phyloP scores from a whole-genome alignment of 1,140 invertebrate genomes.

The Diploscapter pachys region DNA sequence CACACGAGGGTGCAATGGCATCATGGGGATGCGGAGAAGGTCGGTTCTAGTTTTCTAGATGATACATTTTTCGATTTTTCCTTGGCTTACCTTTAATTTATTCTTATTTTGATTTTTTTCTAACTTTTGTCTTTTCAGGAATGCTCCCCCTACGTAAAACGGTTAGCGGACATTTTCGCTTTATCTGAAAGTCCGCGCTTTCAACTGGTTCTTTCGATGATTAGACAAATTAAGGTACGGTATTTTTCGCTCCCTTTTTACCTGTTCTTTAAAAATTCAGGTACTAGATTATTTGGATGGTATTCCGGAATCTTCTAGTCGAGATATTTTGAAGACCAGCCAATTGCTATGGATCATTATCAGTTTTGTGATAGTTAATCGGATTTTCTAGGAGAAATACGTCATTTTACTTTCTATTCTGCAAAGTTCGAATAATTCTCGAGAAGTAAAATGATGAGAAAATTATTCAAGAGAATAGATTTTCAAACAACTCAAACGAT shows the following conservation, averaged over 20 bases:
- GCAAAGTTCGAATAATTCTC: too few relatives aligned
- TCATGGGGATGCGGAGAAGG: slow-evolving; percentile 52
- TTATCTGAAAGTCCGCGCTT: slow-evolving; percentile 30
- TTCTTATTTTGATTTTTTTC: background rate
- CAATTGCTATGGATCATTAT: too few relatives aligned
- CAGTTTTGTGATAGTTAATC: too few relatives aligned
- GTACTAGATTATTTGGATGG: slow-evolving; percentile 33
- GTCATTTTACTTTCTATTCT: too few relatives aligned
- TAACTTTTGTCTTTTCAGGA: slow-evolving; percentile 18
- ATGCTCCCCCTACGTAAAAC: slow-evolving; percentile 33
- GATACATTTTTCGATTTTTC: background rate
- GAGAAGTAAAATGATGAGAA: too few relatives aligned
- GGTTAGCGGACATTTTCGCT: slow-evolving; percentile 29
- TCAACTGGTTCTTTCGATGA: slow-evolving; percentile 37
- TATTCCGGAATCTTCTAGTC: background rate
- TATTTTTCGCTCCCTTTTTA: background rate
- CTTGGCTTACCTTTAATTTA: background rate
- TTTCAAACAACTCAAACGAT: too few relatives aligned
- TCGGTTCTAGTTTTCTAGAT: slow-evolving; percentile 9
- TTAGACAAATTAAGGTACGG: slow-evolving; percentile 38
- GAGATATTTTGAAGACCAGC: too few relatives aligned
- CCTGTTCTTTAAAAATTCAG: slow-evolving; percentile 4
- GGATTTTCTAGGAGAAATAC: too few relatives aligned
- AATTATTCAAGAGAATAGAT: too few relatives aligned
- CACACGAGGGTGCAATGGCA: slow-evolving; percentile 46